Evolutionary conservation across 2,797 vertebrate genomes (phyloP), one percentile per base, ranked within the genome.

Genomic region (Ciconia nigra): DNA sequence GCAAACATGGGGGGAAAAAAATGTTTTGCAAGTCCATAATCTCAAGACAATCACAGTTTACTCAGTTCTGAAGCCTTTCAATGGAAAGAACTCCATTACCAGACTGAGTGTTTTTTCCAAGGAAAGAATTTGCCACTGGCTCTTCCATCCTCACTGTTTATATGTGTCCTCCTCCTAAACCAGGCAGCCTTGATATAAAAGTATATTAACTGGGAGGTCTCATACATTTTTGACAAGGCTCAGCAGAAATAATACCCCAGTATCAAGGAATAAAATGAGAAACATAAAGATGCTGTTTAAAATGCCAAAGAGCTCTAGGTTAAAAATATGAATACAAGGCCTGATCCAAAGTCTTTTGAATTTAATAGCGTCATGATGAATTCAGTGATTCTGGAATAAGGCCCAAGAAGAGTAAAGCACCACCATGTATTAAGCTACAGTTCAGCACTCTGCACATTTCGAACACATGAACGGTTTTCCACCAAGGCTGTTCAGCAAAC

Each of bases 271-370:
- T 39, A 84, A 95, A 93, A 84, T 39, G 41, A 71, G 74, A 84
- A 92, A 61, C 33, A 80, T 57, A 85, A 92, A 61, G 67, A 63
- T 80, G 54, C 11, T 71, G 24, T 51, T 96, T 89, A 87, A 90
- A 87, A 87, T 47, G 63, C 35, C 73, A 70, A 59, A 55, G 58
- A 95, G 26, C 42, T 72, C n/a, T 59, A 59, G 55, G 47, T 84
- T 90, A 87, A 83, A 91, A 90, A 82, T 59, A 91, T 58, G 29
- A 83, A 84, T 80, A 58, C 25, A 71, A 83, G 29, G 26, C 39
- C 39, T 73, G 33, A 76, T 86, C 41, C 51, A 47, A 88, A 78
- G 73, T n/a, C 33, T 41, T 59, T n/a, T 37, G 26, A 77, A 21
- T 88, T 66, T 78, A 59, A 87, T 39, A 72, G 41, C 37, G 52